A percentile compares a stretch with the other conserved stretches of the same genome.
These are phyloP conservation scores for Rhea pennata DNA, from an alignment of 2,113 vertebrate genomes.

Conservation along the genomic window DNA sequence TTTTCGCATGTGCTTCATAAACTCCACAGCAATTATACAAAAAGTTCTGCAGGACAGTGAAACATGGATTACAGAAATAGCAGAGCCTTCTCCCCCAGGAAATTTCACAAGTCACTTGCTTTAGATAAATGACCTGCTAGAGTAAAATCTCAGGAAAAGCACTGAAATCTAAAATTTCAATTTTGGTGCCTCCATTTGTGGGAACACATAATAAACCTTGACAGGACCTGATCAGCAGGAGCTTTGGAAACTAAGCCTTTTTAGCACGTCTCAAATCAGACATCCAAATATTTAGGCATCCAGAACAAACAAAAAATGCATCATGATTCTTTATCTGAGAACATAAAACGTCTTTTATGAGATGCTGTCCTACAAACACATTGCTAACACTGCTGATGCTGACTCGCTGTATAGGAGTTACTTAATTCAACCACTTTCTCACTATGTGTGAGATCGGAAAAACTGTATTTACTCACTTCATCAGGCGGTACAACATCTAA, in stretches of 20 bases:
- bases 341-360: background rate
- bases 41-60: conserved; percentile 61
- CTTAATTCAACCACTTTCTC: background rate
- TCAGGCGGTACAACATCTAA: background rate
- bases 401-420: background rate
- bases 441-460: background rate
- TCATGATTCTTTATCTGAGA: background rate
- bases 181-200: background rate
- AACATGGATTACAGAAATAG: conserved; percentile 56
- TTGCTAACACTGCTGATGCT: background rate
- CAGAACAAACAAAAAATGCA: background rate
- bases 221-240: background rate
- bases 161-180: background rate
- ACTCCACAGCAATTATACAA: conserved; percentile 69
- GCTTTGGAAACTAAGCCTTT: background rate
- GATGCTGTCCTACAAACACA: background rate
- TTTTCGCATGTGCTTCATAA: conserved; percentile 79
- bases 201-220: background rate
- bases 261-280: background rate
- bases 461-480: background rate
- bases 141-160: background rate
- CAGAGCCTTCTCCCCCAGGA: background rate
- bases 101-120: conserved; percentile 50
- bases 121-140: background rate
- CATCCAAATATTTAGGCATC: background rate